Percentiles rank a stretch among this genome's conserved stretches.
phyloP scores from a whole-genome alignment of 2,797 vertebrate genomes.

The Syngnathus rostellatus region DNA sequence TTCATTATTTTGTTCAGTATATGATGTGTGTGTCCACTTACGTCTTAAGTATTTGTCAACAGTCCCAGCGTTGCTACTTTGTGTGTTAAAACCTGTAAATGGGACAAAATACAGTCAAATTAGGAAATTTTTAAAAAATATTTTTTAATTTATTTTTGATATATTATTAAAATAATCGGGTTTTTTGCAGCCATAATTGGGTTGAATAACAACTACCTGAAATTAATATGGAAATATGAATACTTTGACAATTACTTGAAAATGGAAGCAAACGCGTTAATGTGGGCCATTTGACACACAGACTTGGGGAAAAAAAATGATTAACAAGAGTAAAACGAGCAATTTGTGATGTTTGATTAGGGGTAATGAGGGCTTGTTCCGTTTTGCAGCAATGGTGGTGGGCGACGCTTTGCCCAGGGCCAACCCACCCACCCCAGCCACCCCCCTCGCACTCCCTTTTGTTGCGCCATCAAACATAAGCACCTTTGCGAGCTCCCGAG shows the following conservation, averaged over 20 bases:
- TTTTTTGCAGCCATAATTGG: too few relatives aligned
- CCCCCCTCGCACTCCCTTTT: slow-evolving; percentile 96
- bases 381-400: slow-evolving; percentile 80
- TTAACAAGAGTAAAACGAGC: slow-evolving; percentile 47
- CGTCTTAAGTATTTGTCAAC: too few relatives aligned
- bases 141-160: too few relatives aligned
- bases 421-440: slow-evolving; percentile 45
- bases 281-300: background rate
- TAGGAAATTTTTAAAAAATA: background rate
- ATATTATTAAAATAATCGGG: too few relatives aligned
- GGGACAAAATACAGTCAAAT: background rate
- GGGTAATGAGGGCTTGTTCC: slow-evolving; percentile 51
- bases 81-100: background rate
- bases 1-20: too few relatives aligned
- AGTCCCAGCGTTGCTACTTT: too few relatives aligned
- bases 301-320: background rate
- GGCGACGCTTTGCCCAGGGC: slow-evolving; percentile 81
- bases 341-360: slow-evolving; percentile 51
- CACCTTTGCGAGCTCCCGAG: slow-evolving; percentile 79
- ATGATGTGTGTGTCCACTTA: too few relatives aligned
- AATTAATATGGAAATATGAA: too few relatives aligned
- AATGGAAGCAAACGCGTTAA: too few relatives aligned
- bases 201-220: too few relatives aligned
- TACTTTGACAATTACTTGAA: too few relatives aligned
- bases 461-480: slow-evolving; percentile 90